Percentiles rank a stretch among this genome's conserved stretches.
These are phyloP conservation scores for Melanostigma gelatinosum DNA, from an alignment of 2,113 vertebrate genomes.

Conservation along the genomic window DNA sequence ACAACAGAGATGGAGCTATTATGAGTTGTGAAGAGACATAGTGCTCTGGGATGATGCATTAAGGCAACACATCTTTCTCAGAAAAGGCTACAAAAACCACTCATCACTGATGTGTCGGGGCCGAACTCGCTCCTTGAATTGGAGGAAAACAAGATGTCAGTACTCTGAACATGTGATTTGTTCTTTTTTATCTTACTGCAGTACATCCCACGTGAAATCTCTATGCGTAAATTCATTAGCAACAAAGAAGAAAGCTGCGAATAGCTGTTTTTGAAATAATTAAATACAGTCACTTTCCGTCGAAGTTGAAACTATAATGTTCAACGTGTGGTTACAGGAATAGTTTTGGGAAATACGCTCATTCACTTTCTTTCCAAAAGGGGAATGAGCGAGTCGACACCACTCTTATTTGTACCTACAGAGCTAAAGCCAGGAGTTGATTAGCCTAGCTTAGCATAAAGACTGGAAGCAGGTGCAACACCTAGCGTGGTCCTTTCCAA, in stretches of 20 bases:
- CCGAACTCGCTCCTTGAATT: not conserved
- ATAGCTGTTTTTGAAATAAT: not conserved
- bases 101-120: not conserved
- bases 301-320: not conserved
- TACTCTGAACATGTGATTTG: not conserved
- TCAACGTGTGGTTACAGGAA: not conserved
- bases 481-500: not conserved
- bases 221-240: not conserved
- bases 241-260: not conserved
- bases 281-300: not conserved
- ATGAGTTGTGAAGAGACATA: no score
- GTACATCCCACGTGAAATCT: not conserved
- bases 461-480: not conserved
- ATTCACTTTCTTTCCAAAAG: not conserved
- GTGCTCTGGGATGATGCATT: not conserved
- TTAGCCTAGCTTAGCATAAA: not conserved
- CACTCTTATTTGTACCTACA: not conserved
- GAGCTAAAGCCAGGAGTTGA: not conserved
- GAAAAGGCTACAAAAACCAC: not conserved
- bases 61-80: not conserved
- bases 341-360: not conserved
- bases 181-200: not conserved
- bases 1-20: not conserved
- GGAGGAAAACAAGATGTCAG: not conserved
- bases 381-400: not conserved